Evolutionary conservation across 1,140 invertebrate species (phyloP), one percentile per base, ranked within the genome.

Genomic region (Drosophila pseudoananassae): DNA sequence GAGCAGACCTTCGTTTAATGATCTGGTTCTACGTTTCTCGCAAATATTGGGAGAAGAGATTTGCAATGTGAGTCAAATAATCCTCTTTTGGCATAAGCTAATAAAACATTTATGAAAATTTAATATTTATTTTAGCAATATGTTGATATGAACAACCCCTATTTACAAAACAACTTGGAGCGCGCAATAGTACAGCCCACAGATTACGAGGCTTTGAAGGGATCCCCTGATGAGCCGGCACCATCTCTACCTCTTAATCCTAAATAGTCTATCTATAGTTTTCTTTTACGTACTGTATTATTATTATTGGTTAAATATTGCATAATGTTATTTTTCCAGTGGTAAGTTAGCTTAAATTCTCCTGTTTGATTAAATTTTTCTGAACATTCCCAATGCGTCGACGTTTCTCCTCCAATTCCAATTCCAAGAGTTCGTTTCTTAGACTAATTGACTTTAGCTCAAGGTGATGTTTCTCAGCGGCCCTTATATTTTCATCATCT

Each of bases 121-220:
- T 27, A 27, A 27, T 27, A 5, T 27, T 27, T 14, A 8, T 8
- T 27, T 4, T 91, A 97, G 96, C 95, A 97, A 90, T 98, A 98
- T 84, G 93, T 97, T 7, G 96, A 97, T 63, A 90, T 98, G n/a
- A 98, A 98, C 78, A 94, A 95, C 12, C 94, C 95, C 0, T 98
- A 97, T 63, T 92, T 95, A 73, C 93, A 94, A 25, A 94, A 95
- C 92, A 98, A 97, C 84, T 93, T 92, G 9, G 87, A 92, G 25
- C 73, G 84, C 40, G 71, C 78, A 61, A 81, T 76, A 55, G 71
- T 69, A 17, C 92, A 92, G 8, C 92, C 93, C 49, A 94, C 94
- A 20, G 97, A 98, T 76, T 97, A 97, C 59, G 82, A 97, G n/a
- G 94, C 93, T 1, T 95, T 97, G 94, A 94, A 97, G 91, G 94